phyloP scores from a whole-genome alignment of 2,888 invertebrate species.

The Drosophila formosana region DNA sequence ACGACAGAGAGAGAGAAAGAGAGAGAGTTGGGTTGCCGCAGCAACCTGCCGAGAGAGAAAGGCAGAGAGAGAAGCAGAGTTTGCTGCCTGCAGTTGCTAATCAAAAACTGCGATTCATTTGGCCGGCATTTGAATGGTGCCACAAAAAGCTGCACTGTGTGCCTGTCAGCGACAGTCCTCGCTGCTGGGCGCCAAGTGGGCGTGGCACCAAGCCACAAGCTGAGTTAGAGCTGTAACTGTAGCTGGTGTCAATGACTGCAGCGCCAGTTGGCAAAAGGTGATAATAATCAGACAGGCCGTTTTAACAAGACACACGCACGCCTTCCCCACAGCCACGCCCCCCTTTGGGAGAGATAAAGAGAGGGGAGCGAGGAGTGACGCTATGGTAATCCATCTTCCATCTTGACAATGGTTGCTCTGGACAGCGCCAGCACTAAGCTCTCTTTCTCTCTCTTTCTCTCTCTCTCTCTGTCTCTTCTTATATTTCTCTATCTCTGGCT shows the following conservation, averaged over 20 bases:
- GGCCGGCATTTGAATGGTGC: conserved; percentile 44
- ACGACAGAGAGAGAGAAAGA: background rate
- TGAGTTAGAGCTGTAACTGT: no score
- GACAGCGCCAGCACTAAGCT: conserved; percentile 34
- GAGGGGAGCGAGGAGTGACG: background rate
- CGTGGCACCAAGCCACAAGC: conserved; percentile 30
- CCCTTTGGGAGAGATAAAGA: background rate
- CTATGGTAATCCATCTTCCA: conserved; percentile 74
- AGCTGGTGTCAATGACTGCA: conserved; percentile 73
- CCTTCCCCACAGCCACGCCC: conserved; percentile 20
- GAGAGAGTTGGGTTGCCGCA: conserved; percentile 11
- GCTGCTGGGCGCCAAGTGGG: conserved; percentile 19
- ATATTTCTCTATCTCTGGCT: background rate
- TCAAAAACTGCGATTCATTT: conserved; percentile 77
- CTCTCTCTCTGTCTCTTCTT: background rate
- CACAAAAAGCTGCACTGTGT: conserved; percentile 30
- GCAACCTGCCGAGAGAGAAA: background rate
- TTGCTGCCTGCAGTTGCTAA: conserved; percentile 47
- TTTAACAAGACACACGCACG: conserved; percentile 72
- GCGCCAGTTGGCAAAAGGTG: conserved; percentile 55
- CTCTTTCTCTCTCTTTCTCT: background rate
- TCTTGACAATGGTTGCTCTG: conserved; percentile 72
- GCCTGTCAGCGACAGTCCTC: conserved; percentile 8
- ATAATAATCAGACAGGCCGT: conserved; percentile 77
- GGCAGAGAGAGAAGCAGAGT: background rate